phyloP scores from a whole-genome alignment of 2,888 invertebrate species.

The Zhuqinia jingwanae region DNA sequence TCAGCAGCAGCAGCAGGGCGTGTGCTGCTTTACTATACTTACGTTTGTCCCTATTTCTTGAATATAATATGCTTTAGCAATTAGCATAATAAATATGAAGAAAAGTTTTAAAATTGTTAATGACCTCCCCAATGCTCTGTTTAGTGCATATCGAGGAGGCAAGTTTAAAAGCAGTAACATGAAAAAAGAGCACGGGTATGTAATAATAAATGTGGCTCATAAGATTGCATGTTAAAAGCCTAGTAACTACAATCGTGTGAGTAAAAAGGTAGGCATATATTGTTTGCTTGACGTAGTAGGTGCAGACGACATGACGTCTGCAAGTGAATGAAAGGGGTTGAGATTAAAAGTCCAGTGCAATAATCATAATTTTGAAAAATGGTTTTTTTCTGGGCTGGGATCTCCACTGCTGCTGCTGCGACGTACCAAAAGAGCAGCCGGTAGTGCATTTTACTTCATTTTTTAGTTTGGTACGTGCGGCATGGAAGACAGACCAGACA shows the following conservation, averaged over 20 bases:
- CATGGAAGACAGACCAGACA: background rate
- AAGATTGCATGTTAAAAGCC: background rate
- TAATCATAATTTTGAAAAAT: slow-evolving; percentile 71
- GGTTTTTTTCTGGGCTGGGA: slow-evolving; percentile 57
- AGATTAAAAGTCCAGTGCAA: slow-evolving; percentile 69
- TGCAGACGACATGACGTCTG: slow-evolving; percentile 67
- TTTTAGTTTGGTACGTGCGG: slow-evolving; percentile 45
- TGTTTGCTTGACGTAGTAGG: slow-evolving; percentile 35
- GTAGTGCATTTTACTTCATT: slow-evolving; percentile 44
- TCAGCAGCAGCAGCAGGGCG: too few relatives aligned
- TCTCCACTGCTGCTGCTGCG: too few relatives aligned
- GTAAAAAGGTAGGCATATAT: too few relatives aligned
- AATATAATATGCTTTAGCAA: too few relatives aligned
- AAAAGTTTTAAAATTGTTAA: background rate
- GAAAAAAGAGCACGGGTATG: background rate
- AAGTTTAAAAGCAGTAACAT: background rate
- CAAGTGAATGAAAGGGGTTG: slow-evolving; percentile 65
- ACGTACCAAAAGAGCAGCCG: slow-evolving; percentile 44
- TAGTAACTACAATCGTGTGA: slow-evolving; percentile 13
- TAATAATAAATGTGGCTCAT: background rate
- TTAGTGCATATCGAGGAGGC: too few relatives aligned
- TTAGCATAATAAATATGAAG: slow-evolving; percentile 33
- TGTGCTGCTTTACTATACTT: background rate
- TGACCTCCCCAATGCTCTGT: too few relatives aligned
- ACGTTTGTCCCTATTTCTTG: too few relatives aligned